phyloP scores from a whole-genome alignment of 2,113 vertebrate species.

The Megaceryle torquata region DNA sequence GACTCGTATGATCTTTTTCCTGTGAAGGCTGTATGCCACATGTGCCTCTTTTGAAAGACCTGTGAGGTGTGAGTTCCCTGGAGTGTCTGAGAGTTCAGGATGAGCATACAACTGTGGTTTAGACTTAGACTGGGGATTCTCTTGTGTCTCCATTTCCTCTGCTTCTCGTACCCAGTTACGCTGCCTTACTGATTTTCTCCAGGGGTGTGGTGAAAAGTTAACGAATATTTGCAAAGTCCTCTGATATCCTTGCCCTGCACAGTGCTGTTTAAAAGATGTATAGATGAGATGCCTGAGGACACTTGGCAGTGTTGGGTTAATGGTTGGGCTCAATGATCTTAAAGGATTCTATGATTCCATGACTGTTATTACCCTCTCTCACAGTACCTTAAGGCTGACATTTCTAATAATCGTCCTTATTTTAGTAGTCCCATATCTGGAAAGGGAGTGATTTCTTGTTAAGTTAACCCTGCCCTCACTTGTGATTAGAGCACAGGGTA shows the following conservation, averaged over 20 bases:
- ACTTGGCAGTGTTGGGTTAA: too few species aligned
- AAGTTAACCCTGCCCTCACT: neutral
- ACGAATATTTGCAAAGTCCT: neutral
- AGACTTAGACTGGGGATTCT: neutral
- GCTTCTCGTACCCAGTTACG: neutral
- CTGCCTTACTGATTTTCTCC: neutral
- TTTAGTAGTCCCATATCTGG: neutral
- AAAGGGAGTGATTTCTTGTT: neutral
- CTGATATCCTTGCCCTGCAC: neutral
- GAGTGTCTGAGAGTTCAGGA: neutral
- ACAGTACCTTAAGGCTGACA: neutral
- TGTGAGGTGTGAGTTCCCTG: neutral
- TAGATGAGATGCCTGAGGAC: too few species aligned
- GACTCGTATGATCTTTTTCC: fast-evolving
- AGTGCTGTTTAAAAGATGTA: neutral
- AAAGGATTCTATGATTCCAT: neutral
- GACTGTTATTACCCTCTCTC: neutral
- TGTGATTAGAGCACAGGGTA: neutral
- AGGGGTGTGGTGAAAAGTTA: neutral
- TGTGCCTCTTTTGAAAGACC: neutral
- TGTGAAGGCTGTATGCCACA: neutral
- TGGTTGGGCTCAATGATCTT: too few species aligned
- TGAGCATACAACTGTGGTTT: neutral
- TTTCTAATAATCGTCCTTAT: neutral
- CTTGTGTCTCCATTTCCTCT: neutral